Evolutionary conservation across 2,797 vertebrate genomes (phyloP), one percentile per base, ranked within the genome.

Genomic region (Diceros bicornis): DNA sequence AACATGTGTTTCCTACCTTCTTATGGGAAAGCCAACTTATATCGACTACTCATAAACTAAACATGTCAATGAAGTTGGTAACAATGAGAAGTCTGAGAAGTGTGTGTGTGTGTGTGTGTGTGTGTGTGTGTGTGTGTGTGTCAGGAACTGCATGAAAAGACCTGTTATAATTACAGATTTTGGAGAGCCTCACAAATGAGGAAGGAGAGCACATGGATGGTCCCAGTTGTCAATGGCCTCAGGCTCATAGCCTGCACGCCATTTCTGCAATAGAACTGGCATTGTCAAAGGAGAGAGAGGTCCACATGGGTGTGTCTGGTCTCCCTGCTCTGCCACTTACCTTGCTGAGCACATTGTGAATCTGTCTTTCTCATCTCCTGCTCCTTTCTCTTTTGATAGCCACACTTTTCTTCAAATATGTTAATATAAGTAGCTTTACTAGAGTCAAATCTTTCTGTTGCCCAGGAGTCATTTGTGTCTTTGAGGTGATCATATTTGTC

Each of bases 231-330:
- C 12, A 13, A 0, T 3, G 21, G 12, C 9, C 61, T 95, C 47
- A 84, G 25, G 23, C 55, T 66, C 14, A 9, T 1, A 72, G 13
- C 5, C 41, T 34, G 1, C 17, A 23, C 2, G 13, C 20, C 13
- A 21, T 62, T 23, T 44, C 44, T 17, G 29, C 71, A 10, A 7
- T 2, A 32, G n/a, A 7, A 68, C 14, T 21, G 55, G 37, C 69
- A 13, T 14, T 44, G 13, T 21, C 32, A n/a, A 18, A 41, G 64
- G 10, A 8, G 17, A 55, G 4, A 55, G 12, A 34, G 32, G 6
- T 10, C 50, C 44, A 17, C 1, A 0, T 1, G 55, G 9, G 25
- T 1, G 4, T 21, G 47, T 27, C 55, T 41, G 9, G 5, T 17
- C 55, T 59, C 32, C 71, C 4, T 2, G 62, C 9, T 8, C 34